Conservation (phyloP, 2,113 vertebrate species). For the Drymodes brunneopygia region DNA sequence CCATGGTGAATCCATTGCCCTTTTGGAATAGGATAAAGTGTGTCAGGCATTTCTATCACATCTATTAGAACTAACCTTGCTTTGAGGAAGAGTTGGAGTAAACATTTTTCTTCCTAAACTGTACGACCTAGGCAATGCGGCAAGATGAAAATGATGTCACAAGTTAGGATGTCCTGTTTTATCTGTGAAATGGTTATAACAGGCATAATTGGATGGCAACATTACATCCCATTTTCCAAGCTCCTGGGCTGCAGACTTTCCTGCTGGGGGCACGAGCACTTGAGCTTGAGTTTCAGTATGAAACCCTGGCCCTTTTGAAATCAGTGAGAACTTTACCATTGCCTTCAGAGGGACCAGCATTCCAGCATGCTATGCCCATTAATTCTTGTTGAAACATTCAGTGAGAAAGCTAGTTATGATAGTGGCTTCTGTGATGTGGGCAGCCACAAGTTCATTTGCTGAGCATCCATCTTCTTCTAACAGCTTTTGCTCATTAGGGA, state of each 20-base stretch:
- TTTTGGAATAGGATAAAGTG: background rate
- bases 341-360: constrained; percentile 1
- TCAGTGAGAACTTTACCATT: background rate
- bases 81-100: background rate
- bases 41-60: background rate
- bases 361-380: background rate
- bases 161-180: background rate
- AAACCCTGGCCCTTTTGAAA: constrained; percentile 25
- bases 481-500: constrained; percentile 5
- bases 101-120: background rate
- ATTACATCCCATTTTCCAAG: background rate
- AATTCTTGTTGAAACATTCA: constrained; percentile 8
- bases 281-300: background rate
- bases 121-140: background rate
- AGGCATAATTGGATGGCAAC: background rate
- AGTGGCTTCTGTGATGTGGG: constrained; percentile 40
- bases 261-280: background rate
- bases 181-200: background rate
- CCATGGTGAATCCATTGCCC: background rate
- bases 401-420: background rate
- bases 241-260: background rate
- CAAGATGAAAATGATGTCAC: background rate
- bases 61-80: background rate
- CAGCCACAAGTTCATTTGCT: constrained; percentile 28
- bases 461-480: constrained; percentile 3